A percentile compares a stretch with the other conserved stretches of the same genome.
Conservation (phyloP, 2,113 vertebrate genomes). For the Mungos mungo region DNA sequence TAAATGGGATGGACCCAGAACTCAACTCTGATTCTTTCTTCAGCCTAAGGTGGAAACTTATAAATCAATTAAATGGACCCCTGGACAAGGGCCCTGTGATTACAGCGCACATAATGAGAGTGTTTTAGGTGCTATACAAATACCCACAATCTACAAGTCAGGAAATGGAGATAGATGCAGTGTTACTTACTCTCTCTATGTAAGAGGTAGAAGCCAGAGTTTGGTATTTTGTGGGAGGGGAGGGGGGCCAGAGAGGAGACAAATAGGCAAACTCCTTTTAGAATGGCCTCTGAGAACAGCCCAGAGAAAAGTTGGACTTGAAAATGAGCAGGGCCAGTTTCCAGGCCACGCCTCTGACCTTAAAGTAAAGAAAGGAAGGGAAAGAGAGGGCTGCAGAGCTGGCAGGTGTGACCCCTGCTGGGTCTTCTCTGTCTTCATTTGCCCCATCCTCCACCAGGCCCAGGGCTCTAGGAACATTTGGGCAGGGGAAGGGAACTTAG, state of each 20-base stretch:
- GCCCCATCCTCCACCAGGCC: neutral
- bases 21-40: neutral
- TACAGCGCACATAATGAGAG: rapidly evolving
- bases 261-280: neutral
- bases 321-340: neutral
- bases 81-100: rapidly evolving
- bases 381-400: neutral
- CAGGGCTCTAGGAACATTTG: neutral
- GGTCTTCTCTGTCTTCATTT: neutral
- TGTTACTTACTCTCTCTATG: neutral
- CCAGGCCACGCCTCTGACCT: neutral
- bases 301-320: neutral
- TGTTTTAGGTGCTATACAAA: neutral
- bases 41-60: neutral
- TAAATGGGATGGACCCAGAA: neutral
- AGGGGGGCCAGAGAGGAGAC: neutral
- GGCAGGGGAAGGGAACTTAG: neutral
- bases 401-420: neutral
- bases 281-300: neutral
- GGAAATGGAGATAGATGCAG: neutral
- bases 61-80: neutral
- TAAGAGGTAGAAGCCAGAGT: neutral
- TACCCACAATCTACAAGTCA: neutral
- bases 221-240: neutral
- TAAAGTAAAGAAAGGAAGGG: neutral